Conservation (phyloP, 2,888 invertebrate species). For the Cataglyphis altisquamis region DNA sequence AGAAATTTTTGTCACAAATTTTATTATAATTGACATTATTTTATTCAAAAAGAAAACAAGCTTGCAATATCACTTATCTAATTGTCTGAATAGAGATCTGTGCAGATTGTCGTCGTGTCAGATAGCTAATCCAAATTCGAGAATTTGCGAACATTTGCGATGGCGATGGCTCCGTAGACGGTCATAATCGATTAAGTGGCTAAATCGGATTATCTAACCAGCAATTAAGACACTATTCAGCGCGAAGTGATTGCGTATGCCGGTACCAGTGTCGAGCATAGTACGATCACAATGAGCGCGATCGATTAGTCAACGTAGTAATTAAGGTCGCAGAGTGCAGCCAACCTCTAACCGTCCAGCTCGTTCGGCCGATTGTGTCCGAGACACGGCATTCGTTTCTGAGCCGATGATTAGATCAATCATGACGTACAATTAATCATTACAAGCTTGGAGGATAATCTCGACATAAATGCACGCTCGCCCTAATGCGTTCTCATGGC, state of each 20-base stretch:
- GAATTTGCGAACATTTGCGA: slow-evolving; percentile 44
- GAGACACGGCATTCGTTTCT: slow-evolving; percentile 61
- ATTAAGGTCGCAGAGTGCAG: slow-evolving; percentile 75
- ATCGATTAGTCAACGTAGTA: slow-evolving; percentile 75
- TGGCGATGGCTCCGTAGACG: slow-evolving; percentile 64
- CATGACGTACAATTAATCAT: slow-evolving; percentile 70
- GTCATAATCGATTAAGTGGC: slow-evolving; percentile 73
- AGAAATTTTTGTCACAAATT: neutral
- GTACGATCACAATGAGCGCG: slow-evolving; percentile 74
- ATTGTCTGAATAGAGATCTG: neutral
- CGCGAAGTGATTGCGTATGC: slow-evolving; percentile 66
- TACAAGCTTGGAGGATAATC: slow-evolving; percentile 47
- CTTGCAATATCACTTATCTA: neutral
- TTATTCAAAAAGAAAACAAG: neutral
- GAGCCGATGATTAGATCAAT: slow-evolving; percentile 58
- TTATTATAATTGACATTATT: neutral
- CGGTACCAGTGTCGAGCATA: slow-evolving; percentile 72
- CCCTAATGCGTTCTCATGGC: slow-evolving; percentile 44
- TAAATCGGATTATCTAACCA: slow-evolving; percentile 72
- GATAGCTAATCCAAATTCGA: slow-evolving; percentile 9
- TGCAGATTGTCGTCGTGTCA: neutral
- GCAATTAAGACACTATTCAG: slow-evolving; percentile 75
- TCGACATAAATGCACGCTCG: slow-evolving; percentile 17
- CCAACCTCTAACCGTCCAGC: slow-evolving; percentile 64
- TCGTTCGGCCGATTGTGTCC: slow-evolving; percentile 57